Conservation (phyloP, 1,140 invertebrate genomes). For the Idris sp. region DNA sequence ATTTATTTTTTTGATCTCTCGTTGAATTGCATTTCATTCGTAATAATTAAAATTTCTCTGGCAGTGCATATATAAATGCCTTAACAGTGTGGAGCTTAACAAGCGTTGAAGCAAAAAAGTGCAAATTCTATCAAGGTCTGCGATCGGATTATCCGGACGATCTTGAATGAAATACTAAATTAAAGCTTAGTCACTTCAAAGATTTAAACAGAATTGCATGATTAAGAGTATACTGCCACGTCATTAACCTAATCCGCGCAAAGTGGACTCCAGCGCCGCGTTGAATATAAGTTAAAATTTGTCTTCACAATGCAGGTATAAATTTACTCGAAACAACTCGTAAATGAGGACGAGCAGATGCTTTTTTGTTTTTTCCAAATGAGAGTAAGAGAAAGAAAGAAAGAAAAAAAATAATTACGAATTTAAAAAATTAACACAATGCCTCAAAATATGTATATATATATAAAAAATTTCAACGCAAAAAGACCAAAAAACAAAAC, state of each 20-base stretch:
- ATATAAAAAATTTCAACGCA: too few relatives aligned
- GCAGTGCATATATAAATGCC: too few relatives aligned
- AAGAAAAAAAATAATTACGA: too few relatives aligned
- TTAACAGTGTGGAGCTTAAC: too few relatives aligned
- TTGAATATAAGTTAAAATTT: slow-evolving; percentile 45
- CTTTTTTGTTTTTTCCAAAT: too few relatives aligned
- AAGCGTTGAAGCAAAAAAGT: too few relatives aligned
- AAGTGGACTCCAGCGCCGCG: slow-evolving; percentile 35
- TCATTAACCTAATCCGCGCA: slow-evolving; percentile 56
- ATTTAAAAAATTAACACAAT: too few relatives aligned
- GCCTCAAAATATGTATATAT: too few relatives aligned
- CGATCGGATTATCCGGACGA: slow-evolving; percentile 47
- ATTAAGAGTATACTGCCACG: slow-evolving; percentile 58
- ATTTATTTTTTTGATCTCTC: too few relatives aligned
- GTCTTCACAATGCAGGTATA: slow-evolving; percentile 49
- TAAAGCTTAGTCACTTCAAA: slow-evolving; percentile 49
- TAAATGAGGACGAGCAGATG: slow-evolving; percentile 23
- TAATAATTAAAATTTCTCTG: slow-evolving; percentile 38
- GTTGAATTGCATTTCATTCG: too few relatives aligned
- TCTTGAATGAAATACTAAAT: slow-evolving; percentile 59
- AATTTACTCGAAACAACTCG: slow-evolving; percentile 43
- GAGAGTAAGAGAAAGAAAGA: too few relatives aligned
- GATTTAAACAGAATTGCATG: slow-evolving; percentile 56
- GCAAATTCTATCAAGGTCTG: slow-evolving; percentile 30
- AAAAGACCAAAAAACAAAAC: too few relatives aligned